Evolutionary conservation across 2,888 invertebrate species (phyloP).

Genomic region (Xestia rhomboidea): DNA sequence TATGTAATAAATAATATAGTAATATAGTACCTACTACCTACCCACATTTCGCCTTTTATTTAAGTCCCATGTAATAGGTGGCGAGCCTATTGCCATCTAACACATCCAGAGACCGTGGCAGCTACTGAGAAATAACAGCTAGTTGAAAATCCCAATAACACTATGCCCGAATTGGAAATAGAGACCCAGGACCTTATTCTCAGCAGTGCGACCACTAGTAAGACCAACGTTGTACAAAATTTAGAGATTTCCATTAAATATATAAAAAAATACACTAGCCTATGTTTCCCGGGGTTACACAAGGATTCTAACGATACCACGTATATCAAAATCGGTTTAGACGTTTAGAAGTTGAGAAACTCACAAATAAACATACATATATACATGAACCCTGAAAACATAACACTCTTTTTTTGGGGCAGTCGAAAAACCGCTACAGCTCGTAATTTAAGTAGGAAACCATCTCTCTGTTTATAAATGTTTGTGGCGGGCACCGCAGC

Average conservation of each 20-base stretch:
- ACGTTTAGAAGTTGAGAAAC: too few relatives aligned
- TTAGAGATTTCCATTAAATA: too few relatives aligned
- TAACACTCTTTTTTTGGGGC: too few relatives aligned
- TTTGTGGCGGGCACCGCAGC: slow-evolving; percentile 50
- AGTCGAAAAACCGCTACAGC: slow-evolving; percentile 46
- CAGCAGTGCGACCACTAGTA: not conserved
- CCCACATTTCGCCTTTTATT: not conserved
- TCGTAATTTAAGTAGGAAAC: not conserved
- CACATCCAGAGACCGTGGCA: not conserved
- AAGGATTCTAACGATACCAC: too few relatives aligned
- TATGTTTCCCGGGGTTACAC: too few relatives aligned
- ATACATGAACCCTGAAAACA: too few relatives aligned
- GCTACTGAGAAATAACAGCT: not conserved
- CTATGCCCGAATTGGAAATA: not conserved
- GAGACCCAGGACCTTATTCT: not conserved
- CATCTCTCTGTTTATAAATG: slow-evolving; percentile 51
- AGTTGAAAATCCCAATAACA: not conserved
- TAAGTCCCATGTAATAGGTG: not conserved
- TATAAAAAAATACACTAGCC: too few relatives aligned
- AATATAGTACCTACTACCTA: too few relatives aligned
- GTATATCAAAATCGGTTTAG: too few relatives aligned
- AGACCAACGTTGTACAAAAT: too few relatives aligned
- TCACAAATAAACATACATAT: too few relatives aligned
- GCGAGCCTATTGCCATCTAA: not conserved
- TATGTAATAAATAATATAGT: too few relatives aligned